Evolutionary conservation across 2,797 vertebrate species (phyloP), one percentile per base, ranked within the genome.

Genomic region (Salmo trutta): DNA sequence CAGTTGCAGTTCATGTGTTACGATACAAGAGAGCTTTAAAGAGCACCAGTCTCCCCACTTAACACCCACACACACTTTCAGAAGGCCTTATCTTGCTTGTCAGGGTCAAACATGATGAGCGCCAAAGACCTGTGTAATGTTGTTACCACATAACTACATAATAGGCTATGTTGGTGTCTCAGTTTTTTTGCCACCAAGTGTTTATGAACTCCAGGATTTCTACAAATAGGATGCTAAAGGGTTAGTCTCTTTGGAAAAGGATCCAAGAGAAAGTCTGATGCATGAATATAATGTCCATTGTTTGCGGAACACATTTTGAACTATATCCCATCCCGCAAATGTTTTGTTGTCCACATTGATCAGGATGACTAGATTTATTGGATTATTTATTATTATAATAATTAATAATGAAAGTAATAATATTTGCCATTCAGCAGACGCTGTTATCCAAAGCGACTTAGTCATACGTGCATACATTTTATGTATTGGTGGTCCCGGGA

Each of bases 311-410:
- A 31, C 14, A 33, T 10, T 27, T 41, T 84, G 74, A 88, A 77
- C 73, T 65, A 78, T 83, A 77, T 83, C 79, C 81, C 81, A 85
- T 86, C 82, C 80, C 77, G 76, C 76, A 79, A 86, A 65, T 86
- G 83, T 89, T 82, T 87, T 81, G 79, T 86, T 81, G 81, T 88
- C 74, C 66, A 15, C 21, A 79, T 87, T 78, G 77, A 87, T 87
- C 77, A 74, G 36, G 64, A 62, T 84, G 81, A 74, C 56, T 29
- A 77, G 8, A 36, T 36, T 36, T 36, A 10, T 47, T 10, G 1
- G 2, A 41, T 41, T 41, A 47, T 47, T 12, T 10, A 41, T 41
- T 41, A 41, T 41, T 41, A 41, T 47, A 47, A 47, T 47, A 47
- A 47, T 47, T 47, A 47, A 47, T 47, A 47, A 47, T 14, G 6